Evolutionary conservation across 2,888 invertebrate genomes (phyloP).

Genomic region (Xanthorhoe spadicearia): DNA sequence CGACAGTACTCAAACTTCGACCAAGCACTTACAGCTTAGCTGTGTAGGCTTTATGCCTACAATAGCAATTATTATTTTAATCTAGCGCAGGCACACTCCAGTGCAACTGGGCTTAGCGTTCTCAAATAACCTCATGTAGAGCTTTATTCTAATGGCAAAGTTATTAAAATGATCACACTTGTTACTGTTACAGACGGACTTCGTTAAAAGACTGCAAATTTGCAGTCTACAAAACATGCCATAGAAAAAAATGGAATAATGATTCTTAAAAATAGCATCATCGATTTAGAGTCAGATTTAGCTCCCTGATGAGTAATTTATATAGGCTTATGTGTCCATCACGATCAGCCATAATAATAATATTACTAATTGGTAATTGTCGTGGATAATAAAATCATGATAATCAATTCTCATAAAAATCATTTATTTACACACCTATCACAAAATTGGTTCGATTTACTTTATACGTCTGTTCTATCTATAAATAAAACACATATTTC

Average conservation of each 20-base stretch:
- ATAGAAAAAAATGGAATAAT: no score
- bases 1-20: neutral
- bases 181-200: constrained; percentile 40
- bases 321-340: neutral
- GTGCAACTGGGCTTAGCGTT: constrained; percentile 34
- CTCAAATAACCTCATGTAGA: constrained; percentile 38
- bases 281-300: no score
- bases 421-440: no score
- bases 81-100: constrained; percentile 15
- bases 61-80: constrained; percentile 19
- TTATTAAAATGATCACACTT: constrained; percentile 63
- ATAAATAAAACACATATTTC: no score
- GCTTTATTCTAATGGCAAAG: constrained; percentile 44
- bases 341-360: no score
- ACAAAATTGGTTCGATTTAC: no score
- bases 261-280: no score
- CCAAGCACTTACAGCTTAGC: neutral
- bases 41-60: constrained; percentile 2
- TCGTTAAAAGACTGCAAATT: neutral
- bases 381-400: no score
- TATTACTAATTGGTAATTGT: no score
- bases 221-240: constrained; percentile 6
- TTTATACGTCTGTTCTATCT: no score
- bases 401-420: no score
- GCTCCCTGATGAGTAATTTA: no score